Base-by-base conservation (phyloP, 2,888 invertebrate species). In the Parnassius mnemosyne region DNA sequence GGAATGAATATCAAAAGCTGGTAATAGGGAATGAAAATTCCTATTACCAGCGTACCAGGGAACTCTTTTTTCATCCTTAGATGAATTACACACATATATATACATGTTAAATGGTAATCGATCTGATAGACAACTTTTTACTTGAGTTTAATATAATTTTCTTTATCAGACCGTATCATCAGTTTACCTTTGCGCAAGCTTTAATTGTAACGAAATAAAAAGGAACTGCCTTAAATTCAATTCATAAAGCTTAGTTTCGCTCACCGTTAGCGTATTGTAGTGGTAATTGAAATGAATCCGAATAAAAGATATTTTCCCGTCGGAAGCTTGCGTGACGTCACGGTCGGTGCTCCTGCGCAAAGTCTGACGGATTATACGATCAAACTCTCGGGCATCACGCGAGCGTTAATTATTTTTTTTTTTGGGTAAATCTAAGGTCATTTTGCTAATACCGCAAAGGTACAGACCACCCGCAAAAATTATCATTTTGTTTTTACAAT, bases 281-380 rank as follows among this genome's bases (percentile, higher is more conserved):
- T 50, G 56, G 53, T 59, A 60, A 53, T 43, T 53, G 55, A 41
- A 56, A 57, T 25, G 42, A 16, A 47, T 57, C 34, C 44, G 69
- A 68, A 69, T 70, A 71, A 76, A 74, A 74, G 73, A 72, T 70
- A 69, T 74, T 69, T 76, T 71, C 71, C 71, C 71, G 77, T 70
- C 78, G 76, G 78, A 76, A 74, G 77, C 71, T 81, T 75, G 82
- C 82, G 82, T 82, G 82, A 79, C 76, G 80, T 80, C 81, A 79
- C 80, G 82, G 75, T 72, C 65, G 55, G 59, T 79, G 80, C 79
- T 76, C 76, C 65, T 71, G 75, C 73, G 73, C 77, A 70, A 70
- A 74, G 75, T 73, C 75, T 77, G 80, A 81, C 78, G 81, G 81
- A 81, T 81, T 80, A 75, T 77, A 72, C 73, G 70, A 71, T 74